Base-by-base conservation (phyloP, 2,888 invertebrate species). In the Lithosia quadra region DNA sequence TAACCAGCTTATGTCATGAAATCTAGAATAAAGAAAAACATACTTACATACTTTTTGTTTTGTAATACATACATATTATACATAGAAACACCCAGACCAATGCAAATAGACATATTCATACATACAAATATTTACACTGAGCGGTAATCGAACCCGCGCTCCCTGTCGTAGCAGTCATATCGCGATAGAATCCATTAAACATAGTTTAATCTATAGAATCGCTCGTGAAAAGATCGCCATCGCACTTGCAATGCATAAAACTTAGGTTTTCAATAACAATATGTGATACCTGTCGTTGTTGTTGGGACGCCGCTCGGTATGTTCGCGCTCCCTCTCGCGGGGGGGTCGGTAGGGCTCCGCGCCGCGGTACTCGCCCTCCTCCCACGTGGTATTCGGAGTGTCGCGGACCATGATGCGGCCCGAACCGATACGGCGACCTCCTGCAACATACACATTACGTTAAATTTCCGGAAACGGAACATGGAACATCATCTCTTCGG, bases 361-460 rank as follows among this genome's bases (percentile, higher is more conserved):
- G 72, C 77, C 76, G 68, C 85, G 85, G 76, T 80, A 82, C 69
- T 82, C 79, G 59, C 77, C 73, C 76, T 83, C 85, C 65, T 79
- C 79, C 79, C 82, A 80, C 91, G 82, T 84, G 68, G 72, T 78
- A 70, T 72, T 72, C 33, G 88, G 81, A 86, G 95, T 93, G 85
- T 96, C 96, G 39, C 97, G 96, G 73, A 97, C 95, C 92, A 97
- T 95, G 73, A 98, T 96, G 13, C 98, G 96, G 0, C 98, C 98
- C 82, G 98, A 98, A 8, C 98, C 98, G 84, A 98, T 98, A 60
- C 98, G 97, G 4, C 95, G 92, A 61, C 91, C 94, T 67, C 86
- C 88, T 88, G 70, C 0, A 66, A 36, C 10, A n/a, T 62, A 13
- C 57, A 36, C 9, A n/a, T 49, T 22, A 0, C 10, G 55, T 22